Base-by-base conservation (phyloP, 2,113 vertebrate species). In the Bettongia penicillata region DNA sequence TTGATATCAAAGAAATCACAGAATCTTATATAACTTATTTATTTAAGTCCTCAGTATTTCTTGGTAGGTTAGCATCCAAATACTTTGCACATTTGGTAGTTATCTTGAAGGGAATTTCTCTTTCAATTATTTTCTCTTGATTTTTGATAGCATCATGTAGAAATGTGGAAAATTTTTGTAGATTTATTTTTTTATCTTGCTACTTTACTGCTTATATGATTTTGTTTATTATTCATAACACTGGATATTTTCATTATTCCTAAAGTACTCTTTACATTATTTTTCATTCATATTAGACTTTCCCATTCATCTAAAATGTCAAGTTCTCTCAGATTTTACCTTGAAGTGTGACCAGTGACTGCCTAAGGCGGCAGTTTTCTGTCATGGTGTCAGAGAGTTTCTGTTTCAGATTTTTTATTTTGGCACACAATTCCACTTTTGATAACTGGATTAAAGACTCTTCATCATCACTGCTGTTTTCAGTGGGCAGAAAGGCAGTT, bases 321-420 rank as follows among this genome's bases (percentile, higher is more conserved):
- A 26, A 91, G 0, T 55, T 97, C 95, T 90, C 91, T 91, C 93
- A 31, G 51, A 47, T 92, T 96, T 98, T 98, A 99, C 98, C 98
- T 99, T 99, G 98, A 94, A 98, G 98, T 98, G 98, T 98, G 94
- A 98, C 98, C 94, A 99, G 96, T 92, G 98, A 98, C 95, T 99
- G 98, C 93, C 98, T 97, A 8, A 99, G 97, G 47, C 98, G 98
- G 92, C 98, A 98, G 89, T 99, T 99, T 97, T 99, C 98, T 95
- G 97, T 98, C 94, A 96, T 96, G 37, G 97, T 98, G 43, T 98
- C 98, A n/a, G 96, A 97, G 91, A 99, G 96, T 92, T 98, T 98
- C 97, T 98, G 98, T 96, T 98, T 98, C 91, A 99, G 98, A 90
- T 95, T 98, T 98, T 97, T 98, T 96, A 99, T 98, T 98, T 98